Evolutionary conservation across 1,140 invertebrate genomes (phyloP).

Genomic region (Rhopalosiphum padi): DNA sequence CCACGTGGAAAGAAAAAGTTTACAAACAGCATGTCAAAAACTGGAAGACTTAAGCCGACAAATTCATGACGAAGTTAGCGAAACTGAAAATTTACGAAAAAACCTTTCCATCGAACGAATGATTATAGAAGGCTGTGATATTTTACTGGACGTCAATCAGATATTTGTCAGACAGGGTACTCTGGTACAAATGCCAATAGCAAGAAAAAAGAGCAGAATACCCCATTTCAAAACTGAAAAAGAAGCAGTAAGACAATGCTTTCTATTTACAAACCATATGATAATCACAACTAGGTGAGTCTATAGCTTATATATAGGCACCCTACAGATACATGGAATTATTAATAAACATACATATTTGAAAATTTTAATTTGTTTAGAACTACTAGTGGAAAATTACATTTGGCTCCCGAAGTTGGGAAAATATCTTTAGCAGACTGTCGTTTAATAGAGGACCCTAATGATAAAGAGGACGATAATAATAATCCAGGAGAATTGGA

Average conservation of each 20-base stretch:
- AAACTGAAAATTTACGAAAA: slow-evolving; percentile 92
- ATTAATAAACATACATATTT: neutral
- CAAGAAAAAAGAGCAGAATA: slow-evolving; percentile 69
- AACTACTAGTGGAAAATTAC: slow-evolving; percentile 78
- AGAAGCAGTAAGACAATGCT: slow-evolving; percentile 80
- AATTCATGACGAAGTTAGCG: slow-evolving; percentile 89
- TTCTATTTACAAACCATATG: slow-evolving; percentile 88
- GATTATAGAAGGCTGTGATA: slow-evolving; percentile 95
- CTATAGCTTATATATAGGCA: neutral
- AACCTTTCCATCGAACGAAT: slow-evolving; percentile 93
- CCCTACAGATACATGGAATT: neutral
- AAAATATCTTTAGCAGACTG: slow-evolving; percentile 86
- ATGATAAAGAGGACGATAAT: slow-evolving; percentile 63
- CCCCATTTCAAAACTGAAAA: slow-evolving; percentile 71
- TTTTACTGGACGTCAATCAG: slow-evolving; percentile 92
- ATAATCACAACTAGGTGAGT: slow-evolving; percentile 77
- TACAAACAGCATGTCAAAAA: slow-evolving; percentile 87
- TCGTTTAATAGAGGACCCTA: slow-evolving; percentile 82
- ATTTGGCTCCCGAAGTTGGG: slow-evolving; percentile 82
- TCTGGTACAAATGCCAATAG: slow-evolving; percentile 73
- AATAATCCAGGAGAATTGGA: slow-evolving; percentile 46
- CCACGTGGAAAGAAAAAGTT: slow-evolving; percentile 89
- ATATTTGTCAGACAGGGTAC: slow-evolving; percentile 85
- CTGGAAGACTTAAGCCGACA: slow-evolving; percentile 86
- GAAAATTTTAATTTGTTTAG: neutral